Evolutionary conservation across 2,888 invertebrate species (phyloP), one percentile per base, ranked within the genome.

Genomic region (Rhaphigaster nebulosa): DNA sequence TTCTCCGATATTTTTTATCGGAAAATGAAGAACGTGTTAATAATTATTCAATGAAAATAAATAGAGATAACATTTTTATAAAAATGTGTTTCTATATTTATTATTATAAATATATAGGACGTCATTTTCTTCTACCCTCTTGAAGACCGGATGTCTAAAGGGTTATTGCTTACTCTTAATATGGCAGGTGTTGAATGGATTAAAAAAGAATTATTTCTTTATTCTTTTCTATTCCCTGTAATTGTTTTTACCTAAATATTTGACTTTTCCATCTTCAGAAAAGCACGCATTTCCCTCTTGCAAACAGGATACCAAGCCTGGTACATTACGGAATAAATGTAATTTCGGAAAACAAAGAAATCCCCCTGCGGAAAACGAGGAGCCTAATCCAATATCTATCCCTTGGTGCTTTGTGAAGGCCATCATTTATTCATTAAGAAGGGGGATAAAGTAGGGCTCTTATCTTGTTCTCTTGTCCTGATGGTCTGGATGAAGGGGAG

Each of bases 401-500:
- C 84, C 84, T n/a, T 45, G 38, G 12, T 84, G 50, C 84, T 84
- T 84, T 41, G 45, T 50, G 45, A 84, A 84, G 45, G 26, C 84
- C 84, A 45, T 84, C 84, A 84, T 84, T 84, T 84, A 84, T 84
- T 84, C 84, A 84, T 84, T 84, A 76, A 76, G 70, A 76, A 76
- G 70, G 38, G 60, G 70, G 70, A 76, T 76, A 76, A 76, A 76
- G 70, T 34, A 70, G 80, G 80, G 13, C 45, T 50, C 84, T 84
- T 50, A 76, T 76, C 70, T 76, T 76, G 70, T 76, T 70, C 70
- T 38, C 70, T 76, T 76, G 70, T 76, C 70, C 70, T 76, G 13
- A 23, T 6, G 38, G 38, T 0, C 6, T 1, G 38, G 20, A 23
- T 15, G 38, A 10, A n/a, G 60, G 1, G n/a, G n/a, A 70, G 34